Base-by-base conservation (phyloP, 2,888 invertebrate species). In the Osmoderma eremita region DNA sequence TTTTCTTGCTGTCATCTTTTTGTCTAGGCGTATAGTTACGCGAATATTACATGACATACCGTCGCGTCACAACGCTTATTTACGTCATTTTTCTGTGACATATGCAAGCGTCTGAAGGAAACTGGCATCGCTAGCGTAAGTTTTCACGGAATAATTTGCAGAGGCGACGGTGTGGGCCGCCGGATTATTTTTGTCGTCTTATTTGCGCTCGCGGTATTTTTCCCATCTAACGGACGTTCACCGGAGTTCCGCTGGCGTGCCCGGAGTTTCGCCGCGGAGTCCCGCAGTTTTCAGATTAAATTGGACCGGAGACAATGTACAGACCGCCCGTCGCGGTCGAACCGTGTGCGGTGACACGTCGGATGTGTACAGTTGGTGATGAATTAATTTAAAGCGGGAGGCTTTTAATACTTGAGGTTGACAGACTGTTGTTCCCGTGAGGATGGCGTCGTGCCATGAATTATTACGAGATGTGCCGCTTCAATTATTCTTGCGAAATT, bases 341-440 rank as follows among this genome's bases (percentile, higher is more conserved):
- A 61, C 30, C 10, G 13, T 30, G 30, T 61, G 45, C 45, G 58
- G 58, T 61, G 58, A 61, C 45, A 61, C 45, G 30, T 45, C 58
- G 58, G 58, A 61, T 61, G 30, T 30, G 17, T 61, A 58, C 58
- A 45, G 58, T 17, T 30, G 42, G 58, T 45, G 58, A 61, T 61
- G 58, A 61, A 61, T 61, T 61, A 61, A 61, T 61, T 61, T 61
- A 30, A 61, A 61, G 45, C 45, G 58, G 58, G 18, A 61, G 18
- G 45, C 45, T 45, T 61, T 41, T 61, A 45, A 45, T 61, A 45
- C 45, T 61, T 61, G 58, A 45, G 58, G 45, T 45, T 61, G 58
- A 61, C 45, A 17, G 58, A 61, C 30, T 61, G 30, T 13, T 24
- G 17, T 48, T 61, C n/a, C 42, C 45, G 6, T 30, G 42, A 45